These are phyloP conservation scores for Torymus aiolomorphi DNA, from an alignment of 2,888 invertebrate genomes.

Conservation along the genomic window DNA sequence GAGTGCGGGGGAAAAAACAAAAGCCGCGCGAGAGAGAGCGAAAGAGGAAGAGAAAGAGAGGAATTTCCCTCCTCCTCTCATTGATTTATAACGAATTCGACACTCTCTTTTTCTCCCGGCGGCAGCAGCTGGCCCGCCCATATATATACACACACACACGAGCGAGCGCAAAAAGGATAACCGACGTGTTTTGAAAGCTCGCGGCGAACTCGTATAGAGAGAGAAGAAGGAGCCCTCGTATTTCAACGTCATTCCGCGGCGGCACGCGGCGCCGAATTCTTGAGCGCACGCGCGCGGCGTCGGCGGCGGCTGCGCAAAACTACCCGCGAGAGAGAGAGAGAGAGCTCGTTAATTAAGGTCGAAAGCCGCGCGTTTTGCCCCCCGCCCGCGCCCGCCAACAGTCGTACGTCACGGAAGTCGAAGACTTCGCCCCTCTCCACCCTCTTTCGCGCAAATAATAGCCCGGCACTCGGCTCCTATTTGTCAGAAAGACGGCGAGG, in stretches of 20 bases:
- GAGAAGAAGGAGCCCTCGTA: conserved; percentile 53
- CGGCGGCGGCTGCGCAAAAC: conserved; percentile 18
- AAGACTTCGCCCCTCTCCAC: conserved; percentile 49
- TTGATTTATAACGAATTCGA: conserved; percentile 43
- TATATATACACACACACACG: too few species aligned
- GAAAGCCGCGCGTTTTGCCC: conserved; percentile 61
- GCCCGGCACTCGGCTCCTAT: conserved; percentile 58
- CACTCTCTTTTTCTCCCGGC: conserved; percentile 3
- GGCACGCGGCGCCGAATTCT: conserved; percentile 58
- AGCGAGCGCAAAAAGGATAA: conserved; percentile 16
- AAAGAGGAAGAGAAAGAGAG: too few species aligned
- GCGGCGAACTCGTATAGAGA: not conserved
- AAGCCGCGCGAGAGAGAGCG: too few species aligned
- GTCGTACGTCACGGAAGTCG: conserved; percentile 61
- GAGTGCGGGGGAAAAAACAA: too few species aligned
- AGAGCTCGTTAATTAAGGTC: conserved; percentile 63
- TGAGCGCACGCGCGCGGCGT: conserved; percentile 13
- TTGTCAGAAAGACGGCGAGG: conserved; percentile 53
- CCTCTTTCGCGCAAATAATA: conserved; percentile 57
- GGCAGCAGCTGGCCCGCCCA: conserved; percentile 6
- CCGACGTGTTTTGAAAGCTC: conserved; percentile 42
- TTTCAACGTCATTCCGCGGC: conserved; percentile 59
- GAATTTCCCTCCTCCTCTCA: not conserved
- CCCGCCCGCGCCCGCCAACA: conserved; percentile 26
- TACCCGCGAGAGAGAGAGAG: conserved; percentile 53